Evolutionary conservation across 2,113 vertebrate genomes (phyloP).

Genomic region (Eubucco bourcierii): DNA sequence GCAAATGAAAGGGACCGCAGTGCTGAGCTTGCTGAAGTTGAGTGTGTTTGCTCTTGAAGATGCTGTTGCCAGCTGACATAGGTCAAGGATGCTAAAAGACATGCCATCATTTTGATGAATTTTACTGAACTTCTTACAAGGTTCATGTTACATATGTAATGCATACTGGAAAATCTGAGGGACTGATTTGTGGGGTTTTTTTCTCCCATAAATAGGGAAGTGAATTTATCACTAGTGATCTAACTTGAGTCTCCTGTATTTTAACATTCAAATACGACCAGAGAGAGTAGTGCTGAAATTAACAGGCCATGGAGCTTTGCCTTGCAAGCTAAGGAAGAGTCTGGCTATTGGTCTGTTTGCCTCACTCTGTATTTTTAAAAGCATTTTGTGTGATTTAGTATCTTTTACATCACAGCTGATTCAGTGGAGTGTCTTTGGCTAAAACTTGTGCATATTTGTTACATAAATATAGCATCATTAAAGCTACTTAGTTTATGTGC

Average conservation of each 20-base stretch:
- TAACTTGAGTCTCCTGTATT: background rate
- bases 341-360: background rate
- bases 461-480: background rate
- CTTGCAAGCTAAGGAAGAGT: background rate
- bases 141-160: accelerated
- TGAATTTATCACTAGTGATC: background rate
- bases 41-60: background rate
- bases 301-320: background rate
- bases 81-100: background rate
- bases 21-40: background rate
- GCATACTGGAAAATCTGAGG: accelerated
- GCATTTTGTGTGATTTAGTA: background rate
- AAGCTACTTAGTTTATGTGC: background rate
- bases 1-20: background rate
- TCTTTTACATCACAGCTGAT: background rate
- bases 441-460: background rate
- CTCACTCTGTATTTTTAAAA: background rate
- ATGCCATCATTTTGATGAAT: background rate
- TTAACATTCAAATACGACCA: background rate
- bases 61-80: background rate
- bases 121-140: background rate
- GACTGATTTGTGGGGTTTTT: background rate
- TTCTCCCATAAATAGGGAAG: background rate
- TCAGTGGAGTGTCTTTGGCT: background rate
- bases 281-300: background rate